These are phyloP conservation scores for Taenioides sp. DNA, from an alignment of 2,797 vertebrate genomes.

Conservation along the genomic window DNA sequence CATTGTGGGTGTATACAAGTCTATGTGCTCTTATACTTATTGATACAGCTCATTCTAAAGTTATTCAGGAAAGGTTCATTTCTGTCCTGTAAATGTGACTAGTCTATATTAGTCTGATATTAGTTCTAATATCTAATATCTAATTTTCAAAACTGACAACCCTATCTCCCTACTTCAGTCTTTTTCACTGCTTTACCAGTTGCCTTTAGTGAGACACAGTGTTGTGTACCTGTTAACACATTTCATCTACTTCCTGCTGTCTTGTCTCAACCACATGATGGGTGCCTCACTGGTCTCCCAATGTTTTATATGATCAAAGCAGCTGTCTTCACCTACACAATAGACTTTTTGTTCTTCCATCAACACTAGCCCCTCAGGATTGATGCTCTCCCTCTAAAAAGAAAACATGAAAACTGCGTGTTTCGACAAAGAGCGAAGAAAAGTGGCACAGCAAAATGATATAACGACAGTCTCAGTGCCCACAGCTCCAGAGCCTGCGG, in stretches of 20 bases:
- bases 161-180: too few relatives aligned
- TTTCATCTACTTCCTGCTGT: background rate
- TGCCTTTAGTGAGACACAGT: too few relatives aligned
- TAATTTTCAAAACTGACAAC: too few relatives aligned
- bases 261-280: background rate
- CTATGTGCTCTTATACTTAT: too few relatives aligned
- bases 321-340: background rate
- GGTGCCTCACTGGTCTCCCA: background rate
- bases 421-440: constrained; percentile 10
- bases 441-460: constrained; percentile 29
- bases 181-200: too few relatives aligned
- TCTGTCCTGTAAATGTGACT: too few relatives aligned
- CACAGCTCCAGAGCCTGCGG: constrained; percentile 23
- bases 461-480: constrained; percentile 9
- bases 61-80: too few relatives aligned
- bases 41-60: too few relatives aligned
- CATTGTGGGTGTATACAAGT: too few relatives aligned
- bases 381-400: constrained; percentile 12
- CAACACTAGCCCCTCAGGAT: constrained; percentile 9
- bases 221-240: background rate
- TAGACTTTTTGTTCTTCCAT: background rate
- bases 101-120: too few relatives aligned
- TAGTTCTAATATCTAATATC: too few relatives aligned
- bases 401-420: constrained; percentile 8
- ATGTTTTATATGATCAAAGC: background rate